These are phyloP conservation scores for Drosophila chauvacae DNA, from an alignment of 1,140 invertebrate genomes.

Conservation along the genomic window DNA sequence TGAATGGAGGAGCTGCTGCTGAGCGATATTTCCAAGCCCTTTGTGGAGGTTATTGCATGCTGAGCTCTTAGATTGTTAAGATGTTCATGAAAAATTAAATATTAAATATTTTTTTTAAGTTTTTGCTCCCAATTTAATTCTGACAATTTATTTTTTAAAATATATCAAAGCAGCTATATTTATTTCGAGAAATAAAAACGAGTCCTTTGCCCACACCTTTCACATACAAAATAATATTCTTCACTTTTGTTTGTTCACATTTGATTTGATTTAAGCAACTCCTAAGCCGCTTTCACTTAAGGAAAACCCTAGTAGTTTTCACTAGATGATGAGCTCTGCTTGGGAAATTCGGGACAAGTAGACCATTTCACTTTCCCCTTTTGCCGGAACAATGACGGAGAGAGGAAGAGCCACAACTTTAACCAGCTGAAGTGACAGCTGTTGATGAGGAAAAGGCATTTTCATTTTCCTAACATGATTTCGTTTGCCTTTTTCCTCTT, in stretches of 20 bases:
- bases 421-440: constrained; percentile 34
- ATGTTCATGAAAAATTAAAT: not conserved
- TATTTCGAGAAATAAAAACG: not conserved
- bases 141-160: not conserved
- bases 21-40: not conserved
- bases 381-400: constrained; percentile 15
- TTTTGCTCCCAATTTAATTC: too few species aligned
- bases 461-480: constrained; percentile 46
- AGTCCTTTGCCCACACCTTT: not conserved
- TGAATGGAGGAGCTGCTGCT: not conserved
- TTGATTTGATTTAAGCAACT: not conserved
- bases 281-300: not conserved
- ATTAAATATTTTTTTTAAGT: not conserved
- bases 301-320: constrained; percentile 10
- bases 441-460: constrained; percentile 45
- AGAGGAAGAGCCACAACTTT: constrained; percentile 18
- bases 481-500: constrained; percentile 6
- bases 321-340: constrained; percentile 6
- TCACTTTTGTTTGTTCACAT: not conserved
- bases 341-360: constrained; percentile 11
- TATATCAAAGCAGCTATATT: not conserved
- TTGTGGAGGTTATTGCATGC: not conserved
- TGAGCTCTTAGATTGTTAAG: not conserved
- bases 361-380: not conserved
- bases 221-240: not conserved